These are phyloP conservation scores for Papilio xuthus DNA, from an alignment of 1,140 invertebrate genomes.

Conservation along the genomic window DNA sequence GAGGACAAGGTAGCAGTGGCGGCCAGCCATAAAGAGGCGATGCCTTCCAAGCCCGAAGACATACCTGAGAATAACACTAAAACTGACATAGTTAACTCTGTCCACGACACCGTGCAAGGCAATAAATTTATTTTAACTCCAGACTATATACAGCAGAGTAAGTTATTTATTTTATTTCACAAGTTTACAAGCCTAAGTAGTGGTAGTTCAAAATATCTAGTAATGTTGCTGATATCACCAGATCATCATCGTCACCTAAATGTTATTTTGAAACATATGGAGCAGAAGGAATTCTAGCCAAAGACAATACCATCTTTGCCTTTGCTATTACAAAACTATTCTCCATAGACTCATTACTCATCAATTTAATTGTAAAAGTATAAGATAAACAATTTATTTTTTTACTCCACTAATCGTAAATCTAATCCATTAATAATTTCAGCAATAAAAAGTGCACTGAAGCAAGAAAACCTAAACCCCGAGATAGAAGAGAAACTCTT, in stretches of 20 bases:
- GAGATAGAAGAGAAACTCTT: conserved; percentile 96
- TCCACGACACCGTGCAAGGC: conserved; percentile 70
- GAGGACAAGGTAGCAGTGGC: conserved; percentile 70
- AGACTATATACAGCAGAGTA: conserved; percentile 94
- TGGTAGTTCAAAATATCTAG: too few species aligned
- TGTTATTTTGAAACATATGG: not conserved
- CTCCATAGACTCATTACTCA: too few species aligned
- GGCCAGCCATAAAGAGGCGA: conserved; percentile 64
- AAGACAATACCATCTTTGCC: not conserved
- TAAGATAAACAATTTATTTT: not conserved
- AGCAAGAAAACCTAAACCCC: conserved; percentile 93
- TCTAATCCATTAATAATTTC: conserved; percentile 38
- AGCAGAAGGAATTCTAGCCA: not conserved
- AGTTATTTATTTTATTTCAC: conserved; percentile 66
- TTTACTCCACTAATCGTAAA: not conserved
- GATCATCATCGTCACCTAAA: not conserved
- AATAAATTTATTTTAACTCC: conserved; percentile 93
- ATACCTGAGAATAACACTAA: conserved; percentile 72
- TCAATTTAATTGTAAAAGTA: not conserved
- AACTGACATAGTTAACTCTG: conserved; percentile 73
- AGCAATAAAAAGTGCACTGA: conserved; percentile 92
- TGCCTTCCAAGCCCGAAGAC: conserved; percentile 70
- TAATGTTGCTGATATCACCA: too few species aligned
- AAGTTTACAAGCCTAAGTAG: too few species aligned
- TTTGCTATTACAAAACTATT: not conserved